Evolutionary conservation across 2,113 vertebrate species (phyloP).

Genomic region (Osmerus mordax): DNA sequence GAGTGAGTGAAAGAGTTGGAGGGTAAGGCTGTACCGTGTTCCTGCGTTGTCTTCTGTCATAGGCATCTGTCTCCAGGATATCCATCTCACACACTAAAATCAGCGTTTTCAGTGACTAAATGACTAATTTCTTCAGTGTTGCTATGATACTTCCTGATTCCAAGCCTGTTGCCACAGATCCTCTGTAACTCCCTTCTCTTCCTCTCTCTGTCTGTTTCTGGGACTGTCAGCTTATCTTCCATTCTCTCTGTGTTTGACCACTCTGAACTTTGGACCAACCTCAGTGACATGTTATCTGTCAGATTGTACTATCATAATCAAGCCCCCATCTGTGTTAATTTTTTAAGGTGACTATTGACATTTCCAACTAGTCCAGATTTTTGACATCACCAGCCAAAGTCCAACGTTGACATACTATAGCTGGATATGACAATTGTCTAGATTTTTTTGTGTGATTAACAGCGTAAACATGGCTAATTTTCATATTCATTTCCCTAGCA

Average conservation of each 20-base stretch:
- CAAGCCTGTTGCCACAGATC: not conserved
- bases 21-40: constrained; percentile 55
- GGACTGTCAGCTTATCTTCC: constrained; percentile 30
- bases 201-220: constrained; percentile 10
- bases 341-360: constrained; percentile 56
- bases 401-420: constrained; percentile 44
- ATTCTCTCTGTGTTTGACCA: constrained; percentile 21
- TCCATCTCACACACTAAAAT: constrained; percentile 62
- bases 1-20: not conserved
- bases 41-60: constrained; percentile 66
- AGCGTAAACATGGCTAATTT: not conserved
- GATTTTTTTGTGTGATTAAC: not conserved
- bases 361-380: constrained; percentile 19
- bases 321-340: constrained; percentile 40
- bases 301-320: constrained; percentile 65
- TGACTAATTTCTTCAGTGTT: not conserved
- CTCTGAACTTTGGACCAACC: constrained; percentile 66
- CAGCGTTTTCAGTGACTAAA: not conserved
- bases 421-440: too few relatives aligned
- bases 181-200: not conserved
- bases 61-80: constrained; percentile 74
- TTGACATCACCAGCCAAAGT: constrained; percentile 47
- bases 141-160: too few relatives aligned
- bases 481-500: too few relatives aligned
- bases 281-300: constrained; percentile 45